These are phyloP conservation scores for Hephaestus fuliginosus DNA, from an alignment of 2,797 vertebrate species.

Conservation along the genomic window DNA sequence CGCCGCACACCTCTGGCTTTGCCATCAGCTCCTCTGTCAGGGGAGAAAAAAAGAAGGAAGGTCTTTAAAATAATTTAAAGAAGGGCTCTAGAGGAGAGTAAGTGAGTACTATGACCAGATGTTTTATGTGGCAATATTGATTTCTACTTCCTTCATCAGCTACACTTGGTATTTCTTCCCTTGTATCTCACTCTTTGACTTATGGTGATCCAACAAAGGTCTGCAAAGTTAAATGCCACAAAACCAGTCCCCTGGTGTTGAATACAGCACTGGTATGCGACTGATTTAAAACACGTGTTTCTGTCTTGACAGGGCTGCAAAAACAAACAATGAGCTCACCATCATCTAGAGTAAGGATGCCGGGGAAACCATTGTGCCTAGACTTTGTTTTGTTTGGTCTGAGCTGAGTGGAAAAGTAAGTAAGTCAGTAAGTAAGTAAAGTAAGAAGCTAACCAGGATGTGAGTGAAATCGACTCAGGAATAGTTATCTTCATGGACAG, in stretches of 20 bases:
- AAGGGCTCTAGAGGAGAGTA: not conserved
- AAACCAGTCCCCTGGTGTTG: conserved; percentile 11
- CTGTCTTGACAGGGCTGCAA: conserved; percentile 5
- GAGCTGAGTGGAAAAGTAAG: not conserved
- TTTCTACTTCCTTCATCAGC: not conserved
- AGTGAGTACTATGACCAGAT: not conserved
- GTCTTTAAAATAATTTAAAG: not conserved
- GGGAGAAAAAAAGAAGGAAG: not conserved
- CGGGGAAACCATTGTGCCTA: not conserved
- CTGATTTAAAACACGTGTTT: conserved; percentile 55
- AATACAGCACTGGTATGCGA: conserved; percentile 38
- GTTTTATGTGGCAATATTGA: not conserved
- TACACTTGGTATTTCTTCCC: not conserved
- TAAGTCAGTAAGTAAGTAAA: too few species aligned
- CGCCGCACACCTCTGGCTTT: conserved; percentile 89
- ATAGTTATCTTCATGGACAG: not conserved
- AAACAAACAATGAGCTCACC: conserved; percentile 31
- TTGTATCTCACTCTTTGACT: not conserved
- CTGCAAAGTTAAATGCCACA: conserved; percentile 3
- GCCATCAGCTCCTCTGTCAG: conserved; percentile 87
- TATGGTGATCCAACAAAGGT: not conserved
- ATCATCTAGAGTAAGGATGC: not conserved
- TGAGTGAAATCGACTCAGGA: not conserved
- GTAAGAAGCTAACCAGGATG: not conserved
- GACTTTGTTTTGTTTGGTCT: conserved; percentile 1